Evolutionary conservation across 2,888 invertebrate species (phyloP), one percentile per base, ranked within the genome.

Genomic region (Siphlonurus alternatus): DNA sequence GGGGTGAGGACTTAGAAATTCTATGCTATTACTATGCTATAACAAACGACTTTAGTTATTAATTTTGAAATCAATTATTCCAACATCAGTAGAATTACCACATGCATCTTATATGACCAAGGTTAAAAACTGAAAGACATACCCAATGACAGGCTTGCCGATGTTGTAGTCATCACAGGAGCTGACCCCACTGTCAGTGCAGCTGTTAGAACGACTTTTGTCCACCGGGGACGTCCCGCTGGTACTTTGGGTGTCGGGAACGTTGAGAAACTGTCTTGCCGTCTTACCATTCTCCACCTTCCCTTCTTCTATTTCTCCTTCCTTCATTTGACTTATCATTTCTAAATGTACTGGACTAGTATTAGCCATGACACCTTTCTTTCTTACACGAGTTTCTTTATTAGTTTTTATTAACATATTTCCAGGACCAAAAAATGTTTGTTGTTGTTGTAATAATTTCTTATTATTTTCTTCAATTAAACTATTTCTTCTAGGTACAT

Each of bases 171-270:
- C 38, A 74, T 90, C 90, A 70, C 85, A 87, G 65, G 89, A 90
- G 75, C 89, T 88, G 23, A 90, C 85, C 56, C 89, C 90, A 67
- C 89, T 89, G 72, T 89, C 89, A n/a, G 85, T 84, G 70, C 82
- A 81, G 75, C 73, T 81, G 73, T 72, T 81, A 68, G 77, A 80
- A 72, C 72, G 76, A 74, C 73, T 76, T 69, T 75, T 75, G 66
- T 71, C 73, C 62, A 59, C 68, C 59, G 23, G 59, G 38, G 22
- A 22, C 19, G 25, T 59, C 15, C 25, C 25, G 18, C 51, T 25
- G 2, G 23, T n/a, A 2, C 25, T 25, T 38, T 38, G 38, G 5
- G 38, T 10, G 38, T 38, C 38, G 15, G 38, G 38, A 38, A 38
- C 38, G 15, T 38, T 38, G 38, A 38, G 38, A 38, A 38, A 38